Evolutionary conservation across 1,140 invertebrate species (phyloP).

Genomic region (Triops longicaudatus): DNA sequence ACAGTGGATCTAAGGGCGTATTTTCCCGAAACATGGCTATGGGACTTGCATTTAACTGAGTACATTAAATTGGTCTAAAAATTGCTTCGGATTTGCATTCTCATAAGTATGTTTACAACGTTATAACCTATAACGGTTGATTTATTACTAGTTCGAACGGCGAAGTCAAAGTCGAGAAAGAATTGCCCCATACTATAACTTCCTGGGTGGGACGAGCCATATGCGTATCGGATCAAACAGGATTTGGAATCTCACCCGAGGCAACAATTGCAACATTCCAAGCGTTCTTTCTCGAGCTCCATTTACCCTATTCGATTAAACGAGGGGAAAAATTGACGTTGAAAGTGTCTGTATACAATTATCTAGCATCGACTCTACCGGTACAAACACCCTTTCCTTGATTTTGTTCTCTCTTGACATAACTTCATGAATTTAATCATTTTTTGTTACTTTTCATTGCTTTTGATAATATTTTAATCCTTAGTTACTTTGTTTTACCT

Average conservation of each 20-base stretch:
- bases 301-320: constrained; percentile 60
- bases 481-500: too few species aligned
- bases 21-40: constrained; percentile 63
- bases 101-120: neutral
- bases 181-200: constrained; percentile 62
- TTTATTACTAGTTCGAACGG: constrained; percentile 45
- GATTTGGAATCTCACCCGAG: constrained; percentile 52
- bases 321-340: constrained; percentile 57
- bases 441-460: too few species aligned
- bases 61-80: constrained; percentile 32
- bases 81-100: neutral
- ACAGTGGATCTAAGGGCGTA: constrained; percentile 43
- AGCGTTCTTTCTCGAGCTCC: constrained; percentile 61
- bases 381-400: constrained; percentile 35
- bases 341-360: constrained; percentile 42
- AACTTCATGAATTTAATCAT: too few species aligned
- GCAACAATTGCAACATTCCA: constrained; percentile 55
- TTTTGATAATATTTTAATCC: too few species aligned
- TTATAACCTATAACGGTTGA: too few species aligned
- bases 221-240: constrained; percentile 52
- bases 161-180: constrained; percentile 42
- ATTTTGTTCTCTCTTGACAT: too few species aligned
- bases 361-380: constrained; percentile 35
- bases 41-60: constrained; percentile 44
- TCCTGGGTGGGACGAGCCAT: constrained; percentile 61